Base-by-base conservation (phyloP, 2,888 invertebrate species). In the Papilio elwesi region DNA sequence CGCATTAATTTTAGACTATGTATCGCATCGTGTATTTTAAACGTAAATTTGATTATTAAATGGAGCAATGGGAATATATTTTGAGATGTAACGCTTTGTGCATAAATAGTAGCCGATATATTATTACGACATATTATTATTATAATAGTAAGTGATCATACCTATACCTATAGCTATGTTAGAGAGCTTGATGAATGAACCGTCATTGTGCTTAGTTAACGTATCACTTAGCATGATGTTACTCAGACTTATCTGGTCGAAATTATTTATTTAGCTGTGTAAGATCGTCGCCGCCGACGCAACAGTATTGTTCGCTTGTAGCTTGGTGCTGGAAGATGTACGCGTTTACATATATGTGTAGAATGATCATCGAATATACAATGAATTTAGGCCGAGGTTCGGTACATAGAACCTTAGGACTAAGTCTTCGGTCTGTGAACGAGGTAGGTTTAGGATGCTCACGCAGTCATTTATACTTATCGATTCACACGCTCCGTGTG, bases 131-230 rank as follows among this genome's bases (percentile, higher is more conserved):
- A 85, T 87, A 87, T 87, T 87, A 90, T 86, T 85, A 90, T 86
- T 85, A 86, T 87, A 36, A 86, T 90, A 90, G 89, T 85, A 83
- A 84, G 84, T 80, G 87, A 84, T 82, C 82, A 86, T 87, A 85
- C 82, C 88, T 92, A n/a, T n/a, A n/a, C n/a, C n/a, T n/a, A 62
- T 38, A 92, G 88, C 86, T 89, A 88, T 87, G 82, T 91, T 92
- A 92, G 91, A 26, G 85, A 85, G 93, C 93, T 93, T 93, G 89
- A 91, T 92, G 88, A 91, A 89, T 92, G 91, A 91, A 88, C 89
- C 87, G 91, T 93, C 92, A 91, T 91, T 92, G 93, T 93, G 93
- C 92, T 92, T 93, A 92, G 93, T 89, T 87, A 89, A 88, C 86
- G 89, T 87, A 84, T 85, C 86, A 85, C 82, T 90, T 91, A 91